Percentiles rank a stretch among this genome's conserved stretches.
These are phyloP conservation scores for Psilopsiagon aurifrons DNA, from an alignment of 2,113 vertebrate species.

Conservation along the genomic window DNA sequence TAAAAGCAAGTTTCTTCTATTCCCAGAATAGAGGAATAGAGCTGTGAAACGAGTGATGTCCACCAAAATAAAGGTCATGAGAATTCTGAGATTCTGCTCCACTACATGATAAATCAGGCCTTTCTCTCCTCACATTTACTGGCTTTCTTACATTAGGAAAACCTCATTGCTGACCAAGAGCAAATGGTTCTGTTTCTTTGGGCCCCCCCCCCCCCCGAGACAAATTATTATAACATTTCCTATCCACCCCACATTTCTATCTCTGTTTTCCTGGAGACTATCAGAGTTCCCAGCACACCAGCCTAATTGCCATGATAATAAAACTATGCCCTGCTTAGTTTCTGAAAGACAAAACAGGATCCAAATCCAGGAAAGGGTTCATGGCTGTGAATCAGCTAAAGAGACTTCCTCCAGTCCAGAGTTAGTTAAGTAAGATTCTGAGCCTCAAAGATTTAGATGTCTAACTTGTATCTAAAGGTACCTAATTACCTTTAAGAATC, in stretches of 20 bases:
- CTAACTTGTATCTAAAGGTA: constrained; percentile 64
- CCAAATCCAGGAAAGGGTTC: not conserved
- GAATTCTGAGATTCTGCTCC: not conserved
- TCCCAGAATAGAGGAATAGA: not conserved
- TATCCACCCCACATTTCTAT: not conserved
- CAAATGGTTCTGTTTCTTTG: not conserved
- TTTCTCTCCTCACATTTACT: not conserved
- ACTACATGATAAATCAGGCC: not conserved
- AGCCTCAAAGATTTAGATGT: constrained; percentile 56
- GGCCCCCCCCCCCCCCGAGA: not conserved
- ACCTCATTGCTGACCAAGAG: not conserved
- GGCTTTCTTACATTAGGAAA: not conserved
- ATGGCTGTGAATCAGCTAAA: constrained; percentile 7
- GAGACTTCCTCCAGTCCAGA: constrained; percentile 18
- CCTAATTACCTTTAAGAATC: constrained; percentile 59
- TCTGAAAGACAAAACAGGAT: not conserved
- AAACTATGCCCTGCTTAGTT: not conserved
- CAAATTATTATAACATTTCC: not conserved
- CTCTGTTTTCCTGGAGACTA: not conserved
- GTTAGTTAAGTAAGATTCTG: constrained; percentile 41
- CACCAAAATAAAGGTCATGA: not conserved
- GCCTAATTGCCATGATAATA: not conserved
- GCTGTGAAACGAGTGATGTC: not conserved
- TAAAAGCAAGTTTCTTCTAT: not conserved
- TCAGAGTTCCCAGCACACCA: fast-evolving